A percentile compares a stretch with the other conserved stretches of the same genome.
Conservation (phyloP, 2,113 vertebrate genomes). For the Phasianus colchicus region DNA sequence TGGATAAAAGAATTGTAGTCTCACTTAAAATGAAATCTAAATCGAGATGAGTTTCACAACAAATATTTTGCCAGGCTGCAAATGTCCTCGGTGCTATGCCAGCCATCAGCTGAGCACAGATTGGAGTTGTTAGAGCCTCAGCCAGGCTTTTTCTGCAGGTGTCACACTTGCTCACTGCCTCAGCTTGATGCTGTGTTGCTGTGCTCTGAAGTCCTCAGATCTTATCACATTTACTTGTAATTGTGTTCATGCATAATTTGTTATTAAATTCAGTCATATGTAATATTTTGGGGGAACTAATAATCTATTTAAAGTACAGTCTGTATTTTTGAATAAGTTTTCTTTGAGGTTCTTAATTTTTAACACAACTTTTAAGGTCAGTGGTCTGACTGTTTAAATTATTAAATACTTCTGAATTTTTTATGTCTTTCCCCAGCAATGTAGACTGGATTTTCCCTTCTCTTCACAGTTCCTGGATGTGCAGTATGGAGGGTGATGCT, state of each 20-base stretch:
- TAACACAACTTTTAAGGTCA: conserved; percentile 75
- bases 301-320: conserved; percentile 36
- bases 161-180: background rate
- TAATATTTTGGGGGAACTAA: conserved; percentile 11
- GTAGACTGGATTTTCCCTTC: conserved; percentile 23
- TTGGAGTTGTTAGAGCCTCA: background rate
- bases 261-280: conserved; percentile 35
- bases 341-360: conserved; percentile 69
- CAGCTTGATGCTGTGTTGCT: background rate
- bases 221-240: background rate
- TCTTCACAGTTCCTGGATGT: background rate
- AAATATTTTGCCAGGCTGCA: conserved; percentile 23
- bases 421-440: conserved; percentile 40
- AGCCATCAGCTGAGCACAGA: conserved; percentile 3
- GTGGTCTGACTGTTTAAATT: conserved; percentile 47
- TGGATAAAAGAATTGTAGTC: background rate
- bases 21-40: conserved; percentile 27
- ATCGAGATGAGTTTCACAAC: conserved; percentile 2
- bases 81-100: background rate
- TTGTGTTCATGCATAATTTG: background rate
- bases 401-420: conserved; percentile 72
- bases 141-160: background rate
- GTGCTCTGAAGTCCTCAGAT: background rate
- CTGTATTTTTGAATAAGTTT: conserved; percentile 44
- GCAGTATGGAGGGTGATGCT: background rate